Evolutionary conservation across 92 coral and sea anemone species (phyloP).

Genomic region (Chrysogorgia sp.): DNA sequence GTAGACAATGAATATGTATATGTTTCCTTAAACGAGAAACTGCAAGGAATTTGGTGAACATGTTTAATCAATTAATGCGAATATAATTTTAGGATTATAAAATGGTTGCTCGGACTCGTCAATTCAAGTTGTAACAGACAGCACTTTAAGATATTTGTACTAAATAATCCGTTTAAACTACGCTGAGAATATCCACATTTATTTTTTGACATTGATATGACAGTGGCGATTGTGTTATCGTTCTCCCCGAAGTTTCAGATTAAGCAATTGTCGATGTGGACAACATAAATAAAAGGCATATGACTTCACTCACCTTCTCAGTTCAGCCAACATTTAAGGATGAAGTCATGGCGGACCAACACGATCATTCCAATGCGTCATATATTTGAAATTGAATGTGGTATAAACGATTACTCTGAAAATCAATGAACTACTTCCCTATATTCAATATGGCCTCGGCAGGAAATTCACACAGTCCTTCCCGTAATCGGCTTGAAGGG

Average conservation of each 20-base stretch:
- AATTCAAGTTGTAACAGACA: too few species aligned
- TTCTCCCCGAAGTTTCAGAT: constrained; percentile 17
- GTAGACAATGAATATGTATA: neutral
- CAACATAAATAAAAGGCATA: neutral
- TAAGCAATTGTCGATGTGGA: constrained; percentile 9
- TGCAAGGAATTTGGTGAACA: too few species aligned
- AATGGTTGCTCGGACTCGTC: too few species aligned
- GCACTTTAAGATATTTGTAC: neutral
- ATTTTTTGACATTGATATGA: neutral
- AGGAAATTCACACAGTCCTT: constrained; percentile 20
- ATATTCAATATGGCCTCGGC: constrained; percentile 44
- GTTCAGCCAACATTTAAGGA: constrained; percentile 29
- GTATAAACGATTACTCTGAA: constrained; percentile 27
- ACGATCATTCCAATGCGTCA: constrained; percentile 43
- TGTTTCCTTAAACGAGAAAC: neutral
- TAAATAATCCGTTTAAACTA: neutral
- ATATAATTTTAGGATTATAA: too few species aligned
- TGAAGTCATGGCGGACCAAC: constrained; percentile 33
- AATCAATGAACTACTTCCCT: constrained; percentile 43
- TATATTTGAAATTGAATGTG: constrained; percentile 14
- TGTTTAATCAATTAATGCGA: too few species aligned
- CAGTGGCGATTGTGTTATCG: neutral
- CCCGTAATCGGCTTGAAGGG: constrained; percentile 16
- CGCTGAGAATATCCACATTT: neutral
- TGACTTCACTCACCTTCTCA: constrained; percentile 19